These are phyloP conservation scores for Diadegma fenestrale DNA, from an alignment of 2,888 invertebrate species.

Conservation along the genomic window DNA sequence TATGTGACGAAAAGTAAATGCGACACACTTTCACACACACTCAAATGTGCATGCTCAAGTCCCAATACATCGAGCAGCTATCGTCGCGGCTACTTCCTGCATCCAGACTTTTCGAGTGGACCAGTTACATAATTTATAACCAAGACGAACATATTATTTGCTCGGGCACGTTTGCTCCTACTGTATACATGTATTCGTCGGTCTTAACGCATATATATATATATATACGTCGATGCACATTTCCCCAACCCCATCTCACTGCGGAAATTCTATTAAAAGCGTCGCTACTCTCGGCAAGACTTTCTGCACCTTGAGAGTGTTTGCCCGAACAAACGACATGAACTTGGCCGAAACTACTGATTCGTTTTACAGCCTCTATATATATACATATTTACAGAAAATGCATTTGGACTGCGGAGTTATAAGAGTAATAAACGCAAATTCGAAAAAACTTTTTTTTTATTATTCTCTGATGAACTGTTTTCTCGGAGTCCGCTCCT, in stretches of 20 bases:
- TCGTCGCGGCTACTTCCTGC: not conserved
- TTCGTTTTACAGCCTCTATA: conserved; percentile 44
- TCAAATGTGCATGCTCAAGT: not conserved
- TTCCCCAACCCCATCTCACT: not conserved
- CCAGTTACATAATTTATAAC: conserved; percentile 72
- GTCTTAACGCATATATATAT: not conserved
- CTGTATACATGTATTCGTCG: not conserved
- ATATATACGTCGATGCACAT: not conserved
- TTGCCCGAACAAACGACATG: conserved; percentile 41
- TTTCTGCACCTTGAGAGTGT: conserved; percentile 13
- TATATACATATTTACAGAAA: not conserved
- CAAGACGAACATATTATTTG: conserved; percentile 67
- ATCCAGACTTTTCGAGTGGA: conserved; percentile 54
- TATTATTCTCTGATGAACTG: not conserved
- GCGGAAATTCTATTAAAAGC: conserved; percentile 62
- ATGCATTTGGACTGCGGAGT: conserved; percentile 1
- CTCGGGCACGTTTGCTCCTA: conserved; percentile 57
- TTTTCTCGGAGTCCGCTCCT: conserved; percentile 18
- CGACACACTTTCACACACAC: not conserved
- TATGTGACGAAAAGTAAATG: conserved; percentile 45
- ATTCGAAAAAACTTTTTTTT: conserved; percentile 26
- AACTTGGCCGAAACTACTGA: conserved; percentile 58
- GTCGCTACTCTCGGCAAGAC: conserved; percentile 55
- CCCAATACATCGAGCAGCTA: conserved; percentile 40
- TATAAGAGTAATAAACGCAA: not conserved